Evolutionary conservation across 2,797 vertebrate species (phyloP), one percentile per base, ranked within the genome.

Genomic region (Bradypodion ventrale): DNA sequence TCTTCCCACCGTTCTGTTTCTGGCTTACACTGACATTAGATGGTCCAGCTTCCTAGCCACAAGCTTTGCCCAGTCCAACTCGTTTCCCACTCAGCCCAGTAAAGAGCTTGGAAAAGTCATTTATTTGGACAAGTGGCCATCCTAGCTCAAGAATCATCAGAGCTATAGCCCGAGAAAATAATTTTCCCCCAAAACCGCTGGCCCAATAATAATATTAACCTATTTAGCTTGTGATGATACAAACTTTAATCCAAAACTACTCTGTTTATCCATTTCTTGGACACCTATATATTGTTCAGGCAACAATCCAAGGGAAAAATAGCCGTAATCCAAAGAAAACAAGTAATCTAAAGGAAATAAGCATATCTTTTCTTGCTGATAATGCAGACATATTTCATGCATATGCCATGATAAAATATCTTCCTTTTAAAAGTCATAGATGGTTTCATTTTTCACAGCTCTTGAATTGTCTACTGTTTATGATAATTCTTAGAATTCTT

Each of bases 401-500:
- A 35, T 4, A 70, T 10, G 56, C 74, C 82, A 75, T 25, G 40
- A 19, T 49, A 35, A 56, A 21, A 82, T 82, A 0, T 6, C 80
- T 89, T 88, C 42, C 75, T 90, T 70, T 86, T 78, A 70, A 52
- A 90, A 82, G 32, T 29, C 21, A 0, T 83, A 29, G 65, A 19
- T 85, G 56, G 80, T 84, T 29, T 88, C 19, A 78, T 60, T 83
- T 83, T 5, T 87, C 46, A 35, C 32, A 83, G 84, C 87, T 23
- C 40, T 83, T 85, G 84, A 66, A 79, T 46, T 82, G 88, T 76
- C 13, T 7, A 40, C 56, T 49, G 49, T 84, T 65, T 81, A 83
- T 62, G 40, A 80, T 9, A 82, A 73, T 16, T 76, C 77, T 89
- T 84, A 80, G 29, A 87, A 73, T 87, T 89, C 83, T 87, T 90